Evolutionary conservation across 2,888 invertebrate species (phyloP), one percentile per base, ranked within the genome.

Genomic region (Dendrolimus houi): DNA sequence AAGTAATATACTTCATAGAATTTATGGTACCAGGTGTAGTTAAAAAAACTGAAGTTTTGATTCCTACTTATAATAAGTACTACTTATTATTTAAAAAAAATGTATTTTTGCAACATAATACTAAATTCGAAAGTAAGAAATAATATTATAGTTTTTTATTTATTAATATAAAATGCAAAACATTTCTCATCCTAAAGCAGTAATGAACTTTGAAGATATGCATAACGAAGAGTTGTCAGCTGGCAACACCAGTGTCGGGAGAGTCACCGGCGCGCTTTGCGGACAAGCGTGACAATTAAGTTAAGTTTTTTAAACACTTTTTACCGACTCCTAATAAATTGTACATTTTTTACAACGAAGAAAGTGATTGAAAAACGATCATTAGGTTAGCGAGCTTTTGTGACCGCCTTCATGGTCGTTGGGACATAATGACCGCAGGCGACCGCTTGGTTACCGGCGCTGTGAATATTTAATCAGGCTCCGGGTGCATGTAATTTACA

Each of bases 281-380:
- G 63, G 79, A 79, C 77, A 79, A 62, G 72, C 85, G 81, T 83
- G 75, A 82, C 85, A 87, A 87, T 88, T 80, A 77, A 85, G 79
- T 87, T 87, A 84, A 60, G 77, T 85, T 86, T 85, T 86, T 80
- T 71, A 66, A 62, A 66, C 57, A 67, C 64, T 76, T 69, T 74
- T 67, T 64, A 54, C 56, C 60, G 59, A 60, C 56, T 29, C 56
- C 59, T 61, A 62, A 64, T 65, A 69, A 74, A 68, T 71, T 70
- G 67, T 67, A 64, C 59, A 63, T 65, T 67, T 74, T 71, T 75
- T 75, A 67, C 62, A 59, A 57, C 58, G 77, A 87, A 78, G 87
- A 87, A 88, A 87, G 87, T 87, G 71, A 62, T 77, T 64, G 71
- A 79, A 83, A 79, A 79, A 78, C 72, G 75, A 73, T 79, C 72